Evolutionary conservation across 1,140 invertebrate species (phyloP).

Genomic region (Ridgeia piscesae): DNA sequence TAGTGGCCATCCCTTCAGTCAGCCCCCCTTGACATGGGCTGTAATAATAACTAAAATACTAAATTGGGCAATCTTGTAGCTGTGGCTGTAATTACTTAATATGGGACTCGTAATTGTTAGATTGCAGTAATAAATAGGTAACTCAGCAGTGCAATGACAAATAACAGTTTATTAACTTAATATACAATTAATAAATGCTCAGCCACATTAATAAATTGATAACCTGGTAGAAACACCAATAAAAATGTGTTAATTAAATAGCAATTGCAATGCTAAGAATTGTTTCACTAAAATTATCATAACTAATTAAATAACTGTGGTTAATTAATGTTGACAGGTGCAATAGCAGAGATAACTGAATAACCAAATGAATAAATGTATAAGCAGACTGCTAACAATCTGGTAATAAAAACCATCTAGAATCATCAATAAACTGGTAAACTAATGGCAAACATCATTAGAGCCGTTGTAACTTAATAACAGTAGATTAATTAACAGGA

Average conservation of each 20-base stretch:
- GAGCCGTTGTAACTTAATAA: background rate
- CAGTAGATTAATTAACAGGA: background rate
- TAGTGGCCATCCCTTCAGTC: too few relatives aligned
- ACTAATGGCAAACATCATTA: background rate
- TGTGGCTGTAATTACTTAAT: background rate
- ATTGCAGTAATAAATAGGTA: background rate
- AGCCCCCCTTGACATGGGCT: too few relatives aligned
- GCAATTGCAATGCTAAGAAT: too few relatives aligned
- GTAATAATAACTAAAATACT: background rate
- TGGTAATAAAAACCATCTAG: background rate
- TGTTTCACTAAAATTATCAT: too few relatives aligned
- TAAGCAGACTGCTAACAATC: background rate
- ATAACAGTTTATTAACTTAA: too few relatives aligned
- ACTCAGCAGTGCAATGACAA: background rate
- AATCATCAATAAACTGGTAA: background rate
- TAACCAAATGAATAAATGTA: background rate
- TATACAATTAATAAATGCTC: too few relatives aligned
- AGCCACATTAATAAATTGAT: too few relatives aligned
- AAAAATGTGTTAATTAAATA: too few relatives aligned
- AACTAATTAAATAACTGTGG: too few relatives aligned
- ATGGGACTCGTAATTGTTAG: background rate
- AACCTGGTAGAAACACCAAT: too few relatives aligned
- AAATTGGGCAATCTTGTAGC: background rate
- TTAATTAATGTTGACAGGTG: too few relatives aligned
- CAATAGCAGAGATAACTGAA: background rate